These are phyloP conservation scores for Caretta caretta DNA, from an alignment of 2,113 vertebrate species.

Conservation along the genomic window DNA sequence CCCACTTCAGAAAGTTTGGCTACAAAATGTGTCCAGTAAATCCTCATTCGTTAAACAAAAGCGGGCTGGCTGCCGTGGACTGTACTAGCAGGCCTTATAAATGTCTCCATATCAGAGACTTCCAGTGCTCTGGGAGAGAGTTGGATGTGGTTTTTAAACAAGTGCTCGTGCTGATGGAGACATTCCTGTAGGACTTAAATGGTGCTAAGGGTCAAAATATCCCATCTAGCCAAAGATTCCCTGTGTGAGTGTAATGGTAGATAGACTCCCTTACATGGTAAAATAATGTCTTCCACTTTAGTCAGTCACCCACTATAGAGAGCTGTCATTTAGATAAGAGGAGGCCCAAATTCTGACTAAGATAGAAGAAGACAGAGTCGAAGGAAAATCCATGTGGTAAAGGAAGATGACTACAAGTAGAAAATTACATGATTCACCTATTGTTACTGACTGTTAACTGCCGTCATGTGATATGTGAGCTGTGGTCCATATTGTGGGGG, in stretches of 20 bases:
- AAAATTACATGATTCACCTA: not conserved
- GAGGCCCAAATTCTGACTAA: not conserved
- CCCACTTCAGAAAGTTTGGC: not conserved
- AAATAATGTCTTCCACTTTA: not conserved
- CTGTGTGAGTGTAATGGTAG: not conserved
- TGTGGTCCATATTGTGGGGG: not conserved
- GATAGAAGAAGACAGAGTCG: not conserved
- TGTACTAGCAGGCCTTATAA: not conserved
- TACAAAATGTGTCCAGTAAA: not conserved
- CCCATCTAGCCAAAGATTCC: not conserved
- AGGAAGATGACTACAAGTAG: not conserved
- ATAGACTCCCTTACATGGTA: not conserved
- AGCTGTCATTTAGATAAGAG: not conserved
- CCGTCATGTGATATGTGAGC: not conserved
- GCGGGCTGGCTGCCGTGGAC: not conserved
- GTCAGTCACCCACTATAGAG: not conserved
- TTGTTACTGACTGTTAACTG: not conserved
- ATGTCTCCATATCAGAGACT: not conserved
- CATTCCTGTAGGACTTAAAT: rapidly evolving
- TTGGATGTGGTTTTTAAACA: not conserved
- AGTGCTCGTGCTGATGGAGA: not conserved
- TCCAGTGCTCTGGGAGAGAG: not conserved
- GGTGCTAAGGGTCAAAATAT: not conserved
- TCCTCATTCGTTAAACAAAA: not conserved
- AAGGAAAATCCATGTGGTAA: not conserved